These are phyloP conservation scores for Spongilla lacustris DNA, from an alignment of 37 sponge, comb jelly and placozoan species.

Conservation along the genomic window DNA sequence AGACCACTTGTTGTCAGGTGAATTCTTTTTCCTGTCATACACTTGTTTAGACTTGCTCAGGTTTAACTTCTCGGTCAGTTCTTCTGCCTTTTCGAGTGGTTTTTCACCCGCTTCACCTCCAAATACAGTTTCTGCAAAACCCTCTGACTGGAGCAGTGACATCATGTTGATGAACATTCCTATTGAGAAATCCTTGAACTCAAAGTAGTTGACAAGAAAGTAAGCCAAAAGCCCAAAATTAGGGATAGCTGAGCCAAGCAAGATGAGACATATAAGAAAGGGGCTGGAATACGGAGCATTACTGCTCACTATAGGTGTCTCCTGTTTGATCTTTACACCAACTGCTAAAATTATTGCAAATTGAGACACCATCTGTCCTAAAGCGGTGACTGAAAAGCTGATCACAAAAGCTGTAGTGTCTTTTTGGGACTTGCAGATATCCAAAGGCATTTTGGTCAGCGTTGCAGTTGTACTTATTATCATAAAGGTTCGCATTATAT, in stretches of 20 bases:
- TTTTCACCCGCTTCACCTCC: constrained; percentile 1
- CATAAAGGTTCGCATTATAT: constrained; percentile 36
- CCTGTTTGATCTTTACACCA: constrained; percentile 42
- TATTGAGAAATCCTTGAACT: constrained; percentile 45
- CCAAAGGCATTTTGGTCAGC: constrained; percentile 2
- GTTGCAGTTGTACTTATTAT: neutral
- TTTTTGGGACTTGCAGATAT: neutral
- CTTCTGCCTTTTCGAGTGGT: constrained; percentile 12
- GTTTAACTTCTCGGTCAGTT: constrained; percentile 38
- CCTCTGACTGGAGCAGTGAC: constrained; percentile 33
- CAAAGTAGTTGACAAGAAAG: constrained; percentile 56
- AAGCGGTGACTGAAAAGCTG: constrained; percentile 21
- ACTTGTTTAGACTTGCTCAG: constrained; percentile 27
- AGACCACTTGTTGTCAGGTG: neutral
- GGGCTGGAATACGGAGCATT: constrained; percentile 9
- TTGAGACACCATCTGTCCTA: constrained; percentile 43
- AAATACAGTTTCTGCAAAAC: constrained; percentile 56
- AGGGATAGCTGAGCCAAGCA: constrained; percentile 40
- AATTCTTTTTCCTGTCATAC: neutral
- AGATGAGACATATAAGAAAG: constrained; percentile 21
- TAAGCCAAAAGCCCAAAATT: constrained; percentile 25
- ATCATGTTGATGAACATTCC: constrained; percentile 61
- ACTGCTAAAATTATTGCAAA: constrained; percentile 12
- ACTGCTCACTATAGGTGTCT: neutral
- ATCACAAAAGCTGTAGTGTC: neutral